Conservation (phyloP, 2,797 vertebrate genomes). For the Lithobates pipiens region DNA sequence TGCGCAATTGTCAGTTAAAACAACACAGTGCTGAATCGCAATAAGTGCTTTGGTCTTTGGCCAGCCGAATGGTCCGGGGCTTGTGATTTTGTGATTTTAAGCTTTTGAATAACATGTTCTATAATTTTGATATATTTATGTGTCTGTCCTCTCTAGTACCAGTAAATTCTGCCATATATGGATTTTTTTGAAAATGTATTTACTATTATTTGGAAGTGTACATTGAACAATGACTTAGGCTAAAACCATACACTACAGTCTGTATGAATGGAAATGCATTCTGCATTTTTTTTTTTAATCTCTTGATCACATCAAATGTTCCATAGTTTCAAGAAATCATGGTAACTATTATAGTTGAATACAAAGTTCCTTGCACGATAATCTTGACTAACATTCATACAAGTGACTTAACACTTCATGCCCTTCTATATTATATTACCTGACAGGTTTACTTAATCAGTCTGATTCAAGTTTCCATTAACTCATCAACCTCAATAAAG, state of each 20-base stretch:
- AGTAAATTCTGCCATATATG: no score
- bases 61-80: no score
- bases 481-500: background rate
- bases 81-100: no score
- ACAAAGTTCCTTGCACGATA: constrained; percentile 33
- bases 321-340: constrained; percentile 47
- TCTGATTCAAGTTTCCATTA: background rate
- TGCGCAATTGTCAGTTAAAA: no score
- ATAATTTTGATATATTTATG: no score
- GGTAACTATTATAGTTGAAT: constrained; percentile 25
- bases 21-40: no score
- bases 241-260: constrained; percentile 6
- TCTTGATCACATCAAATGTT: constrained; percentile 32
- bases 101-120: no score
- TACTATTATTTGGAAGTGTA: background rate
- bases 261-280: constrained; percentile 15
- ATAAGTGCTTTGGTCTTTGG: no score
- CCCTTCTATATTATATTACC: constrained; percentile 14
- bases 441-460: background rate
- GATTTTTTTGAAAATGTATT: background rate
- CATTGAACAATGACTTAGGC: no score
- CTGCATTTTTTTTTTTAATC: background rate
- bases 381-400: constrained; percentile 26
- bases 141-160: no score
- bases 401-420: constrained; percentile 7